Evolutionary conservation across 1,140 invertebrate species (phyloP).

Genomic region (Nephila pilipes): DNA sequence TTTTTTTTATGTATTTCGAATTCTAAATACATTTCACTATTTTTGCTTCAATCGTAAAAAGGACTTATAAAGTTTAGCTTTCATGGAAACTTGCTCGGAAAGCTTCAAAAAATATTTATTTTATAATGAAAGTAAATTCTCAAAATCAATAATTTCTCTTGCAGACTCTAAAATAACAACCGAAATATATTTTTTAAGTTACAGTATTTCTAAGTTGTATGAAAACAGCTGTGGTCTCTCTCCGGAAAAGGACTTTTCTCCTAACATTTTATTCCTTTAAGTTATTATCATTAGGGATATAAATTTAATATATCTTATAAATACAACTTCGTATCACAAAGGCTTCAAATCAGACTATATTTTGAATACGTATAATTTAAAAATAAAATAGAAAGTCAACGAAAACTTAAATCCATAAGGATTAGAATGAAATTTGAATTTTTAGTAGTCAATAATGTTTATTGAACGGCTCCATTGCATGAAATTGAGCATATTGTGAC

Average conservation of each 20-base stretch:
- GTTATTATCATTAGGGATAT: background rate
- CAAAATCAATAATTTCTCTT: too few species aligned
- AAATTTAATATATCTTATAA: background rate
- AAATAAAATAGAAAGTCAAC: too few species aligned
- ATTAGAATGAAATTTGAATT: too few species aligned
- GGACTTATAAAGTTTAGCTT: background rate
- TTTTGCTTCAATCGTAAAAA: too few species aligned
- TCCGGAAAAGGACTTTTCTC: background rate
- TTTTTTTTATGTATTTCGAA: background rate
- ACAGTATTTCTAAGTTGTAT: background rate
- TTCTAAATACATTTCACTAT: too few species aligned
- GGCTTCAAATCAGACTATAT: too few species aligned
- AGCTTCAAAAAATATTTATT: background rate
- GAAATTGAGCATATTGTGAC: too few species aligned
- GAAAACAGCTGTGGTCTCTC: background rate
- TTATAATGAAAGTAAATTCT: background rate
- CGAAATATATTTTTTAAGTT: background rate
- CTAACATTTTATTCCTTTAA: background rate
- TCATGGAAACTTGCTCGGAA: background rate
- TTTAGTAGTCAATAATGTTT: too few species aligned
- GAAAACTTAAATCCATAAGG: too few species aligned
- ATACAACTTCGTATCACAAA: background rate
- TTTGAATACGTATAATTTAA: too few species aligned
- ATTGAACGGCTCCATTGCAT: too few species aligned
- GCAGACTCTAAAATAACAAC: too few species aligned